A percentile compares a stretch with the other conserved stretches of the same genome.
These are phyloP conservation scores for Microplitis deprimator DNA, from an alignment of 2,888 invertebrate species.

Conservation along the genomic window DNA sequence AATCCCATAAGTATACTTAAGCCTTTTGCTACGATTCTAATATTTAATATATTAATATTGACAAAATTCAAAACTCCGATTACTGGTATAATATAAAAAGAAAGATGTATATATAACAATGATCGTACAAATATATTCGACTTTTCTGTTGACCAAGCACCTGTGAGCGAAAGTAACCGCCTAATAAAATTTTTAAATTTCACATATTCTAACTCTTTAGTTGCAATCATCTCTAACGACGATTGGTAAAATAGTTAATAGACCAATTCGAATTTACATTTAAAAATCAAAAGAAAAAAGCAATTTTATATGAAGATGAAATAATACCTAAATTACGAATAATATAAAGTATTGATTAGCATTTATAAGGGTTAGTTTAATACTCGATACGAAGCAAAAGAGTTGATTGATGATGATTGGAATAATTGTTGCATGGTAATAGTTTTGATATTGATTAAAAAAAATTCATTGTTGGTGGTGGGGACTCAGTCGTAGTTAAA, in stretches of 20 bases:
- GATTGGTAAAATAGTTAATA: neutral
- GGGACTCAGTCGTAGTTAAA: neutral
- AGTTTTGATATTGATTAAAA: neutral
- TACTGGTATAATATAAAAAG: neutral
- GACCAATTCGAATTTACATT: neutral
- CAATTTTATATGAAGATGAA: neutral
- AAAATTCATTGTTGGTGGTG: neutral
- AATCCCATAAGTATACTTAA: slow-evolving; percentile 18
- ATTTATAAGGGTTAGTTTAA: neutral
- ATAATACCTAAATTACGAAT: neutral
- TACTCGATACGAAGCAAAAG: neutral
- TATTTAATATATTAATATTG: slow-evolving; percentile 12
- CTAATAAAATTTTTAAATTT: neutral
- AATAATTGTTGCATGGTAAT: neutral
- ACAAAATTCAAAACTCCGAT: neutral
- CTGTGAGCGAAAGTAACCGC: neutral
- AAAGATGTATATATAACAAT: neutral
- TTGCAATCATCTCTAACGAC: neutral
- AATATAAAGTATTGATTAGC: neutral
- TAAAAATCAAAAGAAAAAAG: neutral
- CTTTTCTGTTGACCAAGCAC: neutral
- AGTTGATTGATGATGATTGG: neutral
- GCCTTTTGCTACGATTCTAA: slow-evolving; percentile 19
- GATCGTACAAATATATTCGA: slow-evolving; percentile 8
- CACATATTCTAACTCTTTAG: neutral